Percentiles rank a stretch among this genome's conserved stretches.
phyloP scores from a whole-genome alignment of 2,888 invertebrate genomes.

The Archips xylosteana region DNA sequence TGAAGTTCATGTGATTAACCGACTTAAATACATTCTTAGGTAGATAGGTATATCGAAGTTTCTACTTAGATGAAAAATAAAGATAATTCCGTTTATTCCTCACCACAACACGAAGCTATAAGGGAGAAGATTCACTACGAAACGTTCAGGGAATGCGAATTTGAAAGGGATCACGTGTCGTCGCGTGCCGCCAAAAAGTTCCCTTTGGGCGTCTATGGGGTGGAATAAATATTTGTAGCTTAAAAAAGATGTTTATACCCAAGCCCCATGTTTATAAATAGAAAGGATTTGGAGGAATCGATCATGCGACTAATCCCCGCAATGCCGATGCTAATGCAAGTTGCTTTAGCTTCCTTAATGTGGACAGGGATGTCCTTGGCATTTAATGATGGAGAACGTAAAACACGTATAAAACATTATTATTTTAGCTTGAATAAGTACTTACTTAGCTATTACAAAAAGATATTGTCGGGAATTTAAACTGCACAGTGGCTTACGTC shows the following conservation, averaged over 20 bases:
- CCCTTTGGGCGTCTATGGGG: slow-evolving; percentile 57
- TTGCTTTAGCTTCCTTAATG: not conserved
- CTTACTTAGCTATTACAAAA: no score
- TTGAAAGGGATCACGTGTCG: slow-evolving; percentile 65
- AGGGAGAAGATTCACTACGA: slow-evolving; percentile 27
- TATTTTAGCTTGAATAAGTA: not conserved
- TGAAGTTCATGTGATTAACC: no score
- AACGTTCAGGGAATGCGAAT: slow-evolving; percentile 61
- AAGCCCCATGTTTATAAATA: slow-evolving; percentile 59
- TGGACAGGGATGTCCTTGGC: not conserved
- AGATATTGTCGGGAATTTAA: no score
- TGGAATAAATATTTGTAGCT: slow-evolving; percentile 76
- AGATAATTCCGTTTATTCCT: slow-evolving; percentile 18
- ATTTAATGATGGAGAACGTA: not conserved
- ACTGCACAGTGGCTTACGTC: no score
- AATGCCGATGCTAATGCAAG: slow-evolving; percentile 33
- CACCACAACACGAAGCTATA: not conserved
- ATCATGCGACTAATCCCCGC: slow-evolving; percentile 38
- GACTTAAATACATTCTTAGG: no score
- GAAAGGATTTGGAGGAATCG: slow-evolving; percentile 47
- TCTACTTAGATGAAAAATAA: not conserved
- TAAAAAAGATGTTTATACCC: slow-evolving; percentile 65
- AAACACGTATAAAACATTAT: not conserved
- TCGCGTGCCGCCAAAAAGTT: slow-evolving; percentile 67
- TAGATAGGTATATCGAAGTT: no score